Evolutionary conservation across 2,113 vertebrate species (phyloP), one percentile per base, ranked within the genome.

Genomic region (Entomyzon cyanotis): DNA sequence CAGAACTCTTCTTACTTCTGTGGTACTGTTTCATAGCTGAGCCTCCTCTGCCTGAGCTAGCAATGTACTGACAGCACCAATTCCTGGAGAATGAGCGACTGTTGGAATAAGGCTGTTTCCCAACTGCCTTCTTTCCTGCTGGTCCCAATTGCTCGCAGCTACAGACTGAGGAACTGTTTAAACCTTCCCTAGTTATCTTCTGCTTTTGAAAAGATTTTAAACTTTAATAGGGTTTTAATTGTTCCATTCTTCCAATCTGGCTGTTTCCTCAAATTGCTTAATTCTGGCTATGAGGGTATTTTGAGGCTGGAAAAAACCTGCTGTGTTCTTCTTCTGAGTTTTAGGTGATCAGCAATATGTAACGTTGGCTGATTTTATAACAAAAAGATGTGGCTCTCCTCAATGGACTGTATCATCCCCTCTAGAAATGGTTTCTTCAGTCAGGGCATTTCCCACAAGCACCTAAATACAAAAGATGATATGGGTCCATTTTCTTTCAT

Each of bases 161-260:
- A 93, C 39, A 86, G 73, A 63, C 8, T 81, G 71, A 93, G 83
- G 55, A 90, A 93, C 46, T 58, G 9, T 50, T 97, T 70, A 88
- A 93, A 77, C 59, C 42, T 90, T 77, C 59, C 50, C 37, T 86
- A 90, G 90, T 81, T 63, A 89, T 70, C 55, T 62, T 89, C 83
- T 17, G 47, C 47, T 86, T 93, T 47, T 65, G 10, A 89, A 87
- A 83, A 84, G 63, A 73, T 21, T 90, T 95, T 86, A 88, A 96
- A 93, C 46, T 93, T 93, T 70, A 86, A 93, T 88, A 87, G 79
- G 16, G 63, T 88, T 96, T 95, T 93, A 97, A 92, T 94, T 95
- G 79, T 86, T 84, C 71, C 63, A 62, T 89, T 94, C 89, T 81
- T 86, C 76, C 92, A 90, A 47, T 62, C 67, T 88, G 55, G 25